Evolutionary conservation across 2,888 invertebrate species (phyloP), one percentile per base, ranked within the genome.

Genomic region (Trissoscelio sp.): DNA sequence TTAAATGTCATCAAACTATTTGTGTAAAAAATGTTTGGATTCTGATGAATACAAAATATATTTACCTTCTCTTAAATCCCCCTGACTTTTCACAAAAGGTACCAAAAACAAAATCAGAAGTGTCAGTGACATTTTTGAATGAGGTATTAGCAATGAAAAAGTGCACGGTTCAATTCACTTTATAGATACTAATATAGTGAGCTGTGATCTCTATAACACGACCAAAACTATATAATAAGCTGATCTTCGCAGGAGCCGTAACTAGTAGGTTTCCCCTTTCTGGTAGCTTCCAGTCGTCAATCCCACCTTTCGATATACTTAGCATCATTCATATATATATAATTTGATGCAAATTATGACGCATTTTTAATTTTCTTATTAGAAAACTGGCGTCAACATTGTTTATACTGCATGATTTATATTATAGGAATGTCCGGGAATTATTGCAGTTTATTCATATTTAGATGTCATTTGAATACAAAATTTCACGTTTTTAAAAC

Each of bases 331-430:
- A 18, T 28, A 31, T 9, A 16, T 31, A 55, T 48, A 16, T 31
- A 31, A 58, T 60, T 60, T 60, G 4, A 28, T 37, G 34, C 46
- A 46, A 48, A 48, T 46, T 48, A 34, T 46, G 46, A 64, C 34
- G 46, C 62, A 64, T 64, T 31, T 64, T 64, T 31, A 28, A 31
- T 31, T 20, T 11, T n/a, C 6, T 5, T 12, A 31, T 46, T 31
- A 48, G 34, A 48, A 60, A 60, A 12, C 60, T 24, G 1, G 28
- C 28, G 28, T 60, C 60, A 24, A 31, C 14, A 5, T 31, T 28
- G 18, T 22, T 58, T 12, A 58, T 20, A 14, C 39, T 12, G 22
- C 16, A 44, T 60, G 24, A 44, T 60, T 60, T 44, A 24, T 60
- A 14, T 22, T 22, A 2, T 5, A 39, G 7, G 11, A 55, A 58